Base-by-base conservation (phyloP, 2,888 invertebrate genomes). In the Tenthredo mesomela region DNA sequence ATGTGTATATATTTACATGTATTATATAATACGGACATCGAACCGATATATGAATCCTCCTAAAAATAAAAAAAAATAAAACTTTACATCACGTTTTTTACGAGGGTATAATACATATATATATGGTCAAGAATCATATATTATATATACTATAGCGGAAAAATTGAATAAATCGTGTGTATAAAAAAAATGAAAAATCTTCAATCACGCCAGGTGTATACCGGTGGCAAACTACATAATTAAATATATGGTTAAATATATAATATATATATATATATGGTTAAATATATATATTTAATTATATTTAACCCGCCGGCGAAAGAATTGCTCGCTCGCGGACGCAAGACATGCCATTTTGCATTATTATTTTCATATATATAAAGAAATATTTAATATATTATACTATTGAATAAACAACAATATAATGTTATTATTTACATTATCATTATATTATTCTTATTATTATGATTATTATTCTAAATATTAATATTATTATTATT, bases 291-390 rank as follows among this genome's bases (percentile, higher is more conserved):
- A 71, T 29, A 43, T 15, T 33, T 33, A 3, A 33, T 18, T 29
- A 33, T 80, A 80, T 61, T 61, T 21, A 80, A 15, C 61, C 80
- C 58, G 61, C 37, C 80, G 61, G 37, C 25, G 61, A 58, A 21
- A 61, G 1, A 40, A 77, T 37, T 37, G 50, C 21, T 25, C 33
- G 33, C 67, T 87, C 87, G 88, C 87, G 88, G 89, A 88, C 89
- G 88, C 85, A 88, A 88, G 86, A 88, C 87, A 90, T 89, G 90
- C 88, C 89, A 90, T 88, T 89, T 90, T 86, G 78, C 87, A 89
- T 88, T 88, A 89, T 89, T 89, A 89, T 89, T 89, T 89, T 89
- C 89, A 86, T n/a, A n/a, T n/a, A n/a, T n/a, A n/a, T 89, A 89
- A 87, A 86, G 88, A 87, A 88, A 86, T 89, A 88, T 80, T 80